phyloP scores from a whole-genome alignment of 1,140 invertebrate genomes.

The Cyclargus thomasi region DNA sequence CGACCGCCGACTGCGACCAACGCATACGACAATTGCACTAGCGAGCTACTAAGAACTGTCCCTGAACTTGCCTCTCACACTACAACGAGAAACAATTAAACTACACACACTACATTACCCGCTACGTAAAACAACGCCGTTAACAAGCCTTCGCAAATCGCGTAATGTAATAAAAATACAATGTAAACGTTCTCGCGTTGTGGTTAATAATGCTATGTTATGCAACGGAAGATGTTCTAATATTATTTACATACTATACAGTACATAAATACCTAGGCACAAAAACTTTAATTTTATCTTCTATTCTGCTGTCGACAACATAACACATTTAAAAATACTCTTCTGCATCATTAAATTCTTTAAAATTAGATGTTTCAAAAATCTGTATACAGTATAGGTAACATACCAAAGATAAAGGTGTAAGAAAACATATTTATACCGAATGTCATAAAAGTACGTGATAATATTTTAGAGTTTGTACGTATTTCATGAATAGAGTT shows the following conservation, averaged over 20 bases:
- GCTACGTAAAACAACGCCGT: not conserved
- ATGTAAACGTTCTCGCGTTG: not conserved
- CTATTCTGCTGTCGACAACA: too few species aligned
- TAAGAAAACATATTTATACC: too few species aligned
- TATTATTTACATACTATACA: not conserved
- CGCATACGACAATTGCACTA: not conserved
- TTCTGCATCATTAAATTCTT: too few species aligned
- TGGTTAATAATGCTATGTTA: constrained; percentile 9
- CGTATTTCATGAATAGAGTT: too few species aligned
- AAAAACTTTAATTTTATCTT: too few species aligned
- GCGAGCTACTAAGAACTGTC: not conserved
- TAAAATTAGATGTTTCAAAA: too few species aligned
- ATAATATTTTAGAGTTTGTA: too few species aligned
- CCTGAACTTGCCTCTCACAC: constrained; percentile 4
- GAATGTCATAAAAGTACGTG: too few species aligned
- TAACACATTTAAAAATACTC: too few species aligned
- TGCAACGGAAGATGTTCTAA: not conserved
- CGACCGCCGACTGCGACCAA: not conserved
- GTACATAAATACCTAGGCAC: not conserved
- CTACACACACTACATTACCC: constrained; percentile 3
- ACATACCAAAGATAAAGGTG: too few species aligned
- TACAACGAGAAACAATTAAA: constrained; percentile 1
- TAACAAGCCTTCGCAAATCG: not conserved
- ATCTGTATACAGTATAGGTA: too few species aligned
- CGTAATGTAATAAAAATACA: not conserved